Evolutionary conservation across 2,797 vertebrate species (phyloP).

Genomic region (Delichon dasypus): DNA sequence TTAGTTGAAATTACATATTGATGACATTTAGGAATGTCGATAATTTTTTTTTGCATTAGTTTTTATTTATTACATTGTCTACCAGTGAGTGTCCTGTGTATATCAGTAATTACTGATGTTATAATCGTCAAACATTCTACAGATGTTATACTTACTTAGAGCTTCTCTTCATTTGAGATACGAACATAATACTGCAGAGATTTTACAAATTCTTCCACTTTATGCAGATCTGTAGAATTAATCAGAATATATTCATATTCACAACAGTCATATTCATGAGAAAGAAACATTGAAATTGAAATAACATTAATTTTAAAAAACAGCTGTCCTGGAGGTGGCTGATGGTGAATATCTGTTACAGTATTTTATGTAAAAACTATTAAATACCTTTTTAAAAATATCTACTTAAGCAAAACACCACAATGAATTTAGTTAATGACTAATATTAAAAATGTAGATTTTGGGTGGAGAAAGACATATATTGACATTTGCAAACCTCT

Average conservation of each 20-base stretch:
- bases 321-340: not conserved
- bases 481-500: not conserved
- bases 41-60: not conserved
- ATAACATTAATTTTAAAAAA: not conserved
- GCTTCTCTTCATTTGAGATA: not conserved
- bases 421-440: conserved; percentile 2
- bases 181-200: not conserved
- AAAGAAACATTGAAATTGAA: conserved; percentile 18
- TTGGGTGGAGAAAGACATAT: not conserved
- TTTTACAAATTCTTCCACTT: not conserved
- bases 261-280: not conserved
- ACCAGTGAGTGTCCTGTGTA: not conserved
- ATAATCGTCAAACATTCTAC: not conserved
- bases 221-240: not conserved
- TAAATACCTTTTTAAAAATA: not conserved
- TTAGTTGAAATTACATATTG: not conserved
- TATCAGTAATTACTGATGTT: not conserved
- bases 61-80: not conserved
- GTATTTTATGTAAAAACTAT: not conserved
- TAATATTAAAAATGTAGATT: not conserved
- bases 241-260: conserved; percentile 12
- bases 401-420: not conserved
- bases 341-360: not conserved
- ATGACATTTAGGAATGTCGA: not conserved
- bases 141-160: not conserved